Evolutionary conservation across 2,888 invertebrate species (phyloP).

Genomic region (Drosophila engyochracea): DNA sequence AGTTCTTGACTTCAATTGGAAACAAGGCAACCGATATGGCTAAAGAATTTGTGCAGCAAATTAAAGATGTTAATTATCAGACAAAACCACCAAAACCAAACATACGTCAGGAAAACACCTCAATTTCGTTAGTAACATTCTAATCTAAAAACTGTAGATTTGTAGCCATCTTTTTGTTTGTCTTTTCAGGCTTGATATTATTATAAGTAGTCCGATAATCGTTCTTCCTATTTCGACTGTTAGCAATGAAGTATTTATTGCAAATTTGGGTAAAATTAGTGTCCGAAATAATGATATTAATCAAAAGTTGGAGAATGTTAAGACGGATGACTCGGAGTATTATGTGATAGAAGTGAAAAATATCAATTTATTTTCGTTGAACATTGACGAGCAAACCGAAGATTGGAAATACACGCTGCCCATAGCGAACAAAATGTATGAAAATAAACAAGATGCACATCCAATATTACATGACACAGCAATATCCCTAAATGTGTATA

Average conservation of each 20-base stretch:
- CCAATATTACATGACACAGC: conserved; percentile 96
- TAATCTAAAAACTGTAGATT: background rate
- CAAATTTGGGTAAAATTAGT: conserved; percentile 95
- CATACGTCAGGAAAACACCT: conserved; percentile 23
- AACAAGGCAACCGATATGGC: conserved; percentile 98
- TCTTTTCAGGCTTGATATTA: conserved; percentile 88
- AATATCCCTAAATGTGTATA: conserved; percentile 88
- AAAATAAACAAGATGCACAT: conserved; percentile 90
- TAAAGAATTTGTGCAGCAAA: conserved; percentile 92
- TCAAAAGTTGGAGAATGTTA: conserved; percentile 25
- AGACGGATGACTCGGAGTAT: conserved; percentile 61
- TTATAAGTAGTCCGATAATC: conserved; percentile 96
- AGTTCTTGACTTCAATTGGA: conserved; percentile 93
- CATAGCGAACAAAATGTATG: conserved; percentile 90
- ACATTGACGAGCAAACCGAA: conserved; percentile 86
- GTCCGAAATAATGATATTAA: conserved; percentile 85
- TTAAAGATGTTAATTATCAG: conserved; percentile 65
- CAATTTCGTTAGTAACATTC: conserved; percentile 51
- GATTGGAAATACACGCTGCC: conserved; percentile 83
- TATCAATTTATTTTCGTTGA: conserved; percentile 94
- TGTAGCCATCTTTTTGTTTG: background rate
- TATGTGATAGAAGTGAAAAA: conserved; percentile 92
- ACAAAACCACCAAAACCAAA: conserved; percentile 41
- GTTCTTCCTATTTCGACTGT: conserved; percentile 92
- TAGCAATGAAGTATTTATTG: conserved; percentile 94